Base-by-base conservation (phyloP, 2,797 vertebrate genomes). In the Buceros bicornis region DNA sequence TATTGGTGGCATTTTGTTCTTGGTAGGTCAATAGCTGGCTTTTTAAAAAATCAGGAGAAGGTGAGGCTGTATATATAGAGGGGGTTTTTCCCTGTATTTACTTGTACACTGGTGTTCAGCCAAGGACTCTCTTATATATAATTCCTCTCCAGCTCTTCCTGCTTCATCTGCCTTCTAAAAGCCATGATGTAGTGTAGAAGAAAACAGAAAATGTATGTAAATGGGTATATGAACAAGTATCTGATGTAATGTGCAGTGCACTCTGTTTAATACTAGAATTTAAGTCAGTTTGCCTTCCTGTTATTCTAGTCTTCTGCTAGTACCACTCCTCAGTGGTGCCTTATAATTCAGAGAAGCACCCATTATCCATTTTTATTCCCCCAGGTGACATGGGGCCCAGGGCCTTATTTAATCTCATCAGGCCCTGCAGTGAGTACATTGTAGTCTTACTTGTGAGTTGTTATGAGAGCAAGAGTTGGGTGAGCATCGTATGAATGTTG, bases 301-400 rank as follows among this genome's bases (percentile, higher is more conserved):
- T 69, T 95, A 26, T 62, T 93, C 77, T 50, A 35, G 20, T 58
- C 61, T 86, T 91, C 62, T 72, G 33, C 42, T 74, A 13, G 21
- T 40, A 43, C 74, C 65, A 51, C 16, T 92, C 19, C 26, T 82
- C 40, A 65, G 26, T 86, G 56, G 76, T 74, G n/a, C 31, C 50
- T 88, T 72, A 61, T n/a, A 43, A 53, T 88, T 86, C 70, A 73
- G 45, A 85, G 71, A 35, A 87, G 24, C 42, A 93, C 92, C 33
- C 71, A 48, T 69, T 87, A 95, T 94, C 90, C 95, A 81, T 78
- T 87, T 89, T 71, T 74, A 61, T 93, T 80, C 60, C 81, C 60
- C 21, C 19, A 54, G 47, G 62, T 91, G 77, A 51, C 22, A 8
- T 21, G 58, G 28, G 40, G 54, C 61, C 50, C 24, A 2, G 9